Conservation (phyloP, 2,113 vertebrate species). For the Megaleporinus macrocephalus region DNA sequence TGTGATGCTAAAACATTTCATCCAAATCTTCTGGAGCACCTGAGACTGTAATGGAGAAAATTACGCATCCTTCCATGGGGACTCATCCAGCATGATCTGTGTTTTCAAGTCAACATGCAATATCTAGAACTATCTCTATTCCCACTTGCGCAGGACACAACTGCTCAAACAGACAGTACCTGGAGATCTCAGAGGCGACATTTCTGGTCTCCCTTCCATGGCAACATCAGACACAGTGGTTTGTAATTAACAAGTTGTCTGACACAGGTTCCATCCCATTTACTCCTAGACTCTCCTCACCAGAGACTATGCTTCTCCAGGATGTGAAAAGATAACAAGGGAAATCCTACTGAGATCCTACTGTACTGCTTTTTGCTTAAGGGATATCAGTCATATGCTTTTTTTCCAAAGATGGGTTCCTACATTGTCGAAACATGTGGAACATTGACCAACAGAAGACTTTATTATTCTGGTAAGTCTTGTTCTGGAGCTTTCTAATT, state of each 20-base stretch:
- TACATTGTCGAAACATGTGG: slow-evolving; percentile 18
- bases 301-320: slow-evolving; percentile 26
- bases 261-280: slow-evolving; percentile 20
- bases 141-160: slow-evolving; percentile 14
- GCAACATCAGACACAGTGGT: slow-evolving; percentile 43
- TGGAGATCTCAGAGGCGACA: slow-evolving; percentile 30
- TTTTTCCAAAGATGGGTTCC: slow-evolving; percentile 7
- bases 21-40: neutral
- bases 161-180: slow-evolving; percentile 23
- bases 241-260: slow-evolving; percentile 40
- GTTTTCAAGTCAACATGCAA: slow-evolving; percentile 1
- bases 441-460: slow-evolving; percentile 16
- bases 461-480: neutral
- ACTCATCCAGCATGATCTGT: neutral
- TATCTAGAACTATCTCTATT: slow-evolving; percentile 4
- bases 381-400: neutral
- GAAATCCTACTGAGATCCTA: slow-evolving; percentile 6
- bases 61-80: neutral
- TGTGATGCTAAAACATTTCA: neutral
- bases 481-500: neutral
- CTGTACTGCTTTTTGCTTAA: neutral
- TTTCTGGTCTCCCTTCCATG: slow-evolving; percentile 37
- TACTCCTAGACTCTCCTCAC: slow-evolving; percentile 5
- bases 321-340: neutral
- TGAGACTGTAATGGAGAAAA: neutral